These are phyloP conservation scores for Malurus leucopterus DNA, from an alignment of 2,797 vertebrate genomes.

Conservation along the genomic window DNA sequence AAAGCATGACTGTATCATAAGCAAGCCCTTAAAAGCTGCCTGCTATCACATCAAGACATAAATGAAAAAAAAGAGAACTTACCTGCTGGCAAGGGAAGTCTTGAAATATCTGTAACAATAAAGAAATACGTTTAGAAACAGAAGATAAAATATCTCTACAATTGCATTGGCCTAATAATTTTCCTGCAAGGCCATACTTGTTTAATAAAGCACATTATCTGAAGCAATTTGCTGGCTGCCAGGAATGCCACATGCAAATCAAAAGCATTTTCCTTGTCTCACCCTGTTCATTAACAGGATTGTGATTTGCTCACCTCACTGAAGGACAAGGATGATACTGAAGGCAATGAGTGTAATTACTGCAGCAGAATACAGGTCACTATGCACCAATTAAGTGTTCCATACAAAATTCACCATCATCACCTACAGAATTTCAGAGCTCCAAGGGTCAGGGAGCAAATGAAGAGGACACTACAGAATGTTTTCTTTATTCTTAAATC, in stretches of 20 bases:
- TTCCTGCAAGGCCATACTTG: background rate
- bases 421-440: background rate
- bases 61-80: slow-evolving; percentile 56
- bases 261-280: background rate
- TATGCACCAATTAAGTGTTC: background rate
- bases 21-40: background rate
- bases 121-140: slow-evolving; percentile 15
- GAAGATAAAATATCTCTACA: background rate
- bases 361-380: background rate
- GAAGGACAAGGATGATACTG: background rate
- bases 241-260: background rate
- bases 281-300: slow-evolving; percentile 4
- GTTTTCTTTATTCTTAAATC: background rate
- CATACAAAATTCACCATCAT: background rate
- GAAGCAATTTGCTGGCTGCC: background rate
- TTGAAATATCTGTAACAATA: slow-evolving; percentile 83
- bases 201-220: background rate
- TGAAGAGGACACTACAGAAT: background rate
- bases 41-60: background rate
- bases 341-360: background rate
- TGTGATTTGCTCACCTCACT: background rate
- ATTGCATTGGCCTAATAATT: background rate
- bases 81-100: slow-evolving; percentile 86
- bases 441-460: background rate
- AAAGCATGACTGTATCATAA: background rate